These are phyloP conservation scores for Metopia argyrocephala DNA, from an alignment of 2,888 invertebrate species.

Conservation along the genomic window DNA sequence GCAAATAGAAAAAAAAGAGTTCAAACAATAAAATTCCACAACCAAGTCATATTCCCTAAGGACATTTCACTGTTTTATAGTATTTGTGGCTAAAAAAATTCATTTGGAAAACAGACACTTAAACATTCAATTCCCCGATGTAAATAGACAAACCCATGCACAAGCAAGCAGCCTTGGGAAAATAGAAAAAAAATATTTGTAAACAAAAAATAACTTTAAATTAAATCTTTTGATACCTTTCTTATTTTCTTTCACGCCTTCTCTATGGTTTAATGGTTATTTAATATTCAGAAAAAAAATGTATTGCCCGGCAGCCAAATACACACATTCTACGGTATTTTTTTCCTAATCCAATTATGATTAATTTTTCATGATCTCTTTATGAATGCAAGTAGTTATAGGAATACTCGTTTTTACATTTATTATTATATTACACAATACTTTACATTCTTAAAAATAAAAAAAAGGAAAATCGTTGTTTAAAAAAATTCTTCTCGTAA, in stretches of 20 bases:
- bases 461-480: too few relatives aligned
- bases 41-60: constrained; percentile 29
- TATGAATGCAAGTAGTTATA: background rate
- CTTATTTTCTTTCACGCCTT: background rate
- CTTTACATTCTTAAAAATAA: too few relatives aligned
- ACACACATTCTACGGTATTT: too few relatives aligned
- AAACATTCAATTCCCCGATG: background rate
- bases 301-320: too few relatives aligned
- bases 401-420: too few relatives aligned
- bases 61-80: constrained; percentile 1
- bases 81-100: constrained; percentile 12
- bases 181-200: too few relatives aligned
- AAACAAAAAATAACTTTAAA: background rate
- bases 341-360: background rate
- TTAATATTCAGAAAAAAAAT: background rate
- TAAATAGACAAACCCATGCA: background rate
- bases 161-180: too few relatives aligned
- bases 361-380: background rate
- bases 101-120: background rate
- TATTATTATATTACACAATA: too few relatives aligned
- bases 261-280: background rate
- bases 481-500: too few relatives aligned
- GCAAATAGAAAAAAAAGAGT: too few relatives aligned
- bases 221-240: background rate
- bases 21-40: background rate